phyloP scores from a whole-genome alignment of 1,140 invertebrate species.

The Apis laboriosa region DNA sequence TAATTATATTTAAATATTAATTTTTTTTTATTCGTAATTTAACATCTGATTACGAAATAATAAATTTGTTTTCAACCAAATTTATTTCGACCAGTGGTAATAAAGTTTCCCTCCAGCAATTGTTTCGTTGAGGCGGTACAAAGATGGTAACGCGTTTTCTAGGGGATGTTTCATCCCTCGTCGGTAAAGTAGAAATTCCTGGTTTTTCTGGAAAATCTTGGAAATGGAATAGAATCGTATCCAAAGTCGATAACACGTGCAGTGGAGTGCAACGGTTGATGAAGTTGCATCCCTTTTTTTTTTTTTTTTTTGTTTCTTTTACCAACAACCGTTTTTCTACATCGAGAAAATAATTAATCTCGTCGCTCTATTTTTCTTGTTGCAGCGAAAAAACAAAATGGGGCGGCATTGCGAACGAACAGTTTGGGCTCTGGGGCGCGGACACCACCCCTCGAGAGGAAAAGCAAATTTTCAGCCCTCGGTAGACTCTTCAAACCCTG shows the following conservation, averaged over 20 bases:
- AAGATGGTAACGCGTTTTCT: background rate
- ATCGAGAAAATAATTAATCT: background rate
- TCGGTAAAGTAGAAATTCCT: slow-evolving; percentile 66
- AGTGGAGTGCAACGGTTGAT: background rate
- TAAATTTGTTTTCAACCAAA: background rate
- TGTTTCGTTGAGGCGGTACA: background rate
- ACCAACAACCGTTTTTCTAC: background rate
- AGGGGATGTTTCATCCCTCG: slow-evolving; percentile 43
- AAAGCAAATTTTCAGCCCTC: slow-evolving; percentile 95
- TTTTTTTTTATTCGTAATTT: background rate
- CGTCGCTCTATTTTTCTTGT: slow-evolving; percentile 75
- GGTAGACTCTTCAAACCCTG: slow-evolving; percentile 98
- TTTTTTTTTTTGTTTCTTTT: background rate
- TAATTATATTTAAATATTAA: background rate
- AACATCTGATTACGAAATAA: background rate
- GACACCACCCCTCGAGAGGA: slow-evolving; percentile 91
- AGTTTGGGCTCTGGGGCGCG: slow-evolving; percentile 90
- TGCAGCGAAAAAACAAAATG: slow-evolving; percentile 96
- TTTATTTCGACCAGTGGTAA: background rate
- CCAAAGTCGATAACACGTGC: slow-evolving; percentile 47
- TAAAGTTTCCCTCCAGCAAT: background rate
- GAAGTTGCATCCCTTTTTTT: background rate
- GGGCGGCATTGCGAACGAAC: slow-evolving; percentile 91
- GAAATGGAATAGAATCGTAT: slow-evolving; percentile 41
- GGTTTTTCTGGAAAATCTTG: slow-evolving; percentile 44